Base-by-base conservation (phyloP, 2,797 vertebrate genomes). In the Eospalax fontanierii region DNA sequence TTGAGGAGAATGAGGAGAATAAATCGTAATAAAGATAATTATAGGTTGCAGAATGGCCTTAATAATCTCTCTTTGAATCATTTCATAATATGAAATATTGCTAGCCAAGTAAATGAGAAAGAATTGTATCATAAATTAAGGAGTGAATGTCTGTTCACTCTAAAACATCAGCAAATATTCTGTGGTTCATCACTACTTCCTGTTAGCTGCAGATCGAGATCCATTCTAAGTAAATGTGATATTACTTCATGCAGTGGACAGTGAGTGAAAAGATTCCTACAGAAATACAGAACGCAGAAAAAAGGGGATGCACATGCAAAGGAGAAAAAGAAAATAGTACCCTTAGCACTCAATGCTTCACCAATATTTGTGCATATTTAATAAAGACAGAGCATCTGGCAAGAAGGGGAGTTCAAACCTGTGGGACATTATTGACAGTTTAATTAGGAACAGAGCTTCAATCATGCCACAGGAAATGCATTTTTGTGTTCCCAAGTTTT, bases 81-180 rank as follows among this genome's bases (percentile, higher is more conserved):
- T 61, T 92, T 90, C 4, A 82, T 16, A 73, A 71, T 74, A 89
- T 54, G 85, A 78, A 90, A 86, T 74, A 38, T 14, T 82, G 2
- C 16, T 92, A 22, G 71, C 18, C 21, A 87, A 78, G 40, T 24
- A 78, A 95, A 78, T 78, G 63, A 89, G 22, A 73, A 2, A 66
- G 65, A 89, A 63, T 14, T 57, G 15, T 68, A 21, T 40, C 78
- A 88, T 40, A 87, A 82, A 57, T 38, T 14, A 4, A 1, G 9
- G 16, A 92, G 65, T 38, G 21, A 73, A 40, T n/a, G 61, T 76
- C 76, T 93, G 14, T 89, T 95, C 87, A 3, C 11, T 54, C 11
- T 90, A 30, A 85, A 90, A 2, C 15, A 46, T n/a, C 59, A 63
- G 14, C 16, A 79, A 66, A 71, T 78, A 79, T 40, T 80, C 40